Conservation (phyloP, 2,113 vertebrate species). For the Gymnorhina tibicen region DNA sequence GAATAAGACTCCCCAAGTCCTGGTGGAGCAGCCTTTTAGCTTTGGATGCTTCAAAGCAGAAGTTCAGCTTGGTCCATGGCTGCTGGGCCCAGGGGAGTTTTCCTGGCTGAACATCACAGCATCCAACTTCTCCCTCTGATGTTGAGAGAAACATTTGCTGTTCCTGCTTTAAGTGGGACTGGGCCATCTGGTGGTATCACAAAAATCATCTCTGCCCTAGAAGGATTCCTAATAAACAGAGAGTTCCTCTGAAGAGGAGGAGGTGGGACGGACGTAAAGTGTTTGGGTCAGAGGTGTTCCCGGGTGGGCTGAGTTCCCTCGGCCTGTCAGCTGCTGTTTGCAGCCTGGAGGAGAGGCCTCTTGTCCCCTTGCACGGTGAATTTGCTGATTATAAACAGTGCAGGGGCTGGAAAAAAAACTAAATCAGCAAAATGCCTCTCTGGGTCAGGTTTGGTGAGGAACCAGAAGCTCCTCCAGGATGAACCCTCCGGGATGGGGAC, state of each 20-base stretch:
- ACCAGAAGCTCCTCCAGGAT: neutral
- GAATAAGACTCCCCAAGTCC: neutral
- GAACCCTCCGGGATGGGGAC: neutral
- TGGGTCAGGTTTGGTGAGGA: neutral
- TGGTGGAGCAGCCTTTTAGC: neutral
- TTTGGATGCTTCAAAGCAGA: neutral
- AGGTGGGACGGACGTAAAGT: fast-evolving
- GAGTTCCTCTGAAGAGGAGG: neutral
- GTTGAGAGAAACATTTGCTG: neutral
- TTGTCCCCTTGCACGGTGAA: neutral
- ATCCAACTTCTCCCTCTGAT: neutral
- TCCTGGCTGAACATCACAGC: neutral
- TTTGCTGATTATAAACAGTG: neutral
- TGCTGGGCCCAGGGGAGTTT: neutral
- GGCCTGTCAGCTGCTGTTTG: neutral
- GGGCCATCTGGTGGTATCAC: neutral
- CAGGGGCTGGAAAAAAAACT: neutral
- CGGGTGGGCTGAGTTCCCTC: neutral
- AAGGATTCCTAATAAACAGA: neutral
- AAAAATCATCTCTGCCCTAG: neutral
- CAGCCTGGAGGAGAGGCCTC: neutral
- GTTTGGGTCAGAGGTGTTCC: neutral
- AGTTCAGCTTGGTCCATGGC: neutral
- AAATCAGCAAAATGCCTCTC: neutral
- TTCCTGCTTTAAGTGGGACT: neutral